Conservation (phyloP, 2,888 invertebrate species). For the Pseudococcus longispinus region DNA sequence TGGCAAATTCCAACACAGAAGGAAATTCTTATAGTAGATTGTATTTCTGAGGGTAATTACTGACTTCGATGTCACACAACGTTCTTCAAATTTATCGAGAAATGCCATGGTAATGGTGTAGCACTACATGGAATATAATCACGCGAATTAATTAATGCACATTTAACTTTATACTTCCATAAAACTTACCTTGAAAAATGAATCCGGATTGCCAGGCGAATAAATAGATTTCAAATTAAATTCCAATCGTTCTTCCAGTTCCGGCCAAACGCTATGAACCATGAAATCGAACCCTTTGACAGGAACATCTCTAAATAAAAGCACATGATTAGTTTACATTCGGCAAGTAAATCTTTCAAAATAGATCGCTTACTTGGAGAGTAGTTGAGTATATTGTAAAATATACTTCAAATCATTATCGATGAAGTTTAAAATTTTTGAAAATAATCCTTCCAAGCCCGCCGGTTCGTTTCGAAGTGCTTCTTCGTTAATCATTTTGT, state of each 20-base stretch:
- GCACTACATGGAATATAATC: slow-evolving; percentile 64
- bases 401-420: slow-evolving; percentile 70
- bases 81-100: slow-evolving; percentile 73
- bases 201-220: slow-evolving; percentile 89
- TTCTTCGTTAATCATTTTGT: slow-evolving; percentile 75
- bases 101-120: slow-evolving; percentile 82
- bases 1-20: slow-evolving; percentile 89
- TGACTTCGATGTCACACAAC: slow-evolving; percentile 69
- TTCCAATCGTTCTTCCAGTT: slow-evolving; percentile 81
- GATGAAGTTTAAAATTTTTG: slow-evolving; percentile 74
- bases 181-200: slow-evolving; percentile 73
- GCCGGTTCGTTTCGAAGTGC: slow-evolving; percentile 70
- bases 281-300: slow-evolving; percentile 77
- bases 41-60: slow-evolving; percentile 71
- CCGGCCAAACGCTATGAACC: slow-evolving; percentile 86
- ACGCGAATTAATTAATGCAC: background rate
- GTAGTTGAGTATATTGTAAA: slow-evolving; percentile 60
- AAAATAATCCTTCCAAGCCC: slow-evolving; percentile 76
- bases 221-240: slow-evolving; percentile 84
- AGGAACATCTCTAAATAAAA: slow-evolving; percentile 61
- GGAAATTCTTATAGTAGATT: slow-evolving; percentile 77
- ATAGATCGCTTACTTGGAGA: slow-evolving; percentile 18
- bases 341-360: background rate
- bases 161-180: background rate
- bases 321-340: slow-evolving; percentile 16